Base-by-base conservation (phyloP, 2,113 vertebrate species). In the Pyrgilauda ruficollis region DNA sequence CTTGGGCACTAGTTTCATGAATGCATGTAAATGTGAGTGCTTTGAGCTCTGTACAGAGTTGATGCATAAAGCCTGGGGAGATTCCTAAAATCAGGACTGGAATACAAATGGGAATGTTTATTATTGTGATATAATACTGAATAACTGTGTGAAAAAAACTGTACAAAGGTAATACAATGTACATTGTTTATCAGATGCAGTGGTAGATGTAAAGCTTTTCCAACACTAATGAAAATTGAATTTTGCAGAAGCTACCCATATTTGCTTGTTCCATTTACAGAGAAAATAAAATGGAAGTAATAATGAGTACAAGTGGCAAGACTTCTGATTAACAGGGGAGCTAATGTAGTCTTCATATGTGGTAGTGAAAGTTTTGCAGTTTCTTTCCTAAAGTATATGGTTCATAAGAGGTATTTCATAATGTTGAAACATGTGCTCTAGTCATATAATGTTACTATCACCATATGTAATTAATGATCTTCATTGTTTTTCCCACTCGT, bases 201-300 rank as follows among this genome's bases (percentile, higher is more conserved):
- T 31, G 27, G 21, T 43, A 89, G 81, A 66, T 33, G 22, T 64
- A 52, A 81, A 90, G 33, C 17, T 76, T 91, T 89, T 87, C 64
- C 52, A 75, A 5, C 33, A 41, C 9, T 91, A 86, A 87, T 64
- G 30, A 49, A 7, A 96, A 46, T 10, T 87, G 67, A 78, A 72
- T 78, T 93, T 93, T 88, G 52, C 46, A 85, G 55, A 70, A 93
- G 53, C 70, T 81, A 55, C 37, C n/a, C 44, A 41, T 15, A 77
- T 76, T 87, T 84, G 11, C 43, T 68, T 93, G 41, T 80, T 87
- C 35, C 56, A 91, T 92, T 95, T 82, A 90, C 72, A 93, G 49
- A 94, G 58, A 59, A 85, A 92, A 86, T 77, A 78, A 47, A 63
- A 35, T 12, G 11, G 72, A 79, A 75, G 46, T 83, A 85, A 68